phyloP scores from a whole-genome alignment of 2,888 invertebrate genomes.

The Frankliniella intonsa region DNA sequence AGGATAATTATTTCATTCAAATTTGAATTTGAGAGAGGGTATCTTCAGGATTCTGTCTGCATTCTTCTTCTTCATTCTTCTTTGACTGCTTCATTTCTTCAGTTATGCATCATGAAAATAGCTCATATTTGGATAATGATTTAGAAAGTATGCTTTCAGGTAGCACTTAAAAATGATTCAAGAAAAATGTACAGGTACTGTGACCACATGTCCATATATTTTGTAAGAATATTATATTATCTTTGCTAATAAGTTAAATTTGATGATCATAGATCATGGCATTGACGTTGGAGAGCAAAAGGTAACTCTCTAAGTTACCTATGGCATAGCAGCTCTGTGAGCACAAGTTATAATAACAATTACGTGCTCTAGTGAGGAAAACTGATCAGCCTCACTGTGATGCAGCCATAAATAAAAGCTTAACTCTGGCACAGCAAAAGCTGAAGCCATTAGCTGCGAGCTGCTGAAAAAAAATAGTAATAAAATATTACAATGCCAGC shows the following conservation, averaged over 20 bases:
- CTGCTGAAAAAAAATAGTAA: not conserved
- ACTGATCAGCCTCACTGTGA: not conserved
- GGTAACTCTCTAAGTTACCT: not conserved
- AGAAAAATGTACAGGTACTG: not conserved
- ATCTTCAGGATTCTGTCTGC: not conserved
- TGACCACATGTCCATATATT: not conserved
- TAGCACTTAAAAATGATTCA: not conserved
- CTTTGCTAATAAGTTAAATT: not conserved
- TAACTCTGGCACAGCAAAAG: not conserved
- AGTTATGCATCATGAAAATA: not conserved
- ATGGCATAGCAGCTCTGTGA: not conserved
- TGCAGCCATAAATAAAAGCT: not conserved
- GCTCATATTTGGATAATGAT: not conserved
- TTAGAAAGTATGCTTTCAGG: not conserved
- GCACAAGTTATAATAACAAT: not conserved
- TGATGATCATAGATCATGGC: not conserved
- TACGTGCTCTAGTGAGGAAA: not conserved
- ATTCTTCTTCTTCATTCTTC: not conserved
- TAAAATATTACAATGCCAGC: not conserved
- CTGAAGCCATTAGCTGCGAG: not conserved
- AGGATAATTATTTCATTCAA: not conserved
- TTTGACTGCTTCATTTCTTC: not conserved
- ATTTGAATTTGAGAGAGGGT: not conserved
- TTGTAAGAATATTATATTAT: not conserved
- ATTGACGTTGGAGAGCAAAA: not conserved